These are phyloP conservation scores for Hermaeophaga mercurialis DNA, from an alignment of 2,888 invertebrate species.

Conservation along the genomic window DNA sequence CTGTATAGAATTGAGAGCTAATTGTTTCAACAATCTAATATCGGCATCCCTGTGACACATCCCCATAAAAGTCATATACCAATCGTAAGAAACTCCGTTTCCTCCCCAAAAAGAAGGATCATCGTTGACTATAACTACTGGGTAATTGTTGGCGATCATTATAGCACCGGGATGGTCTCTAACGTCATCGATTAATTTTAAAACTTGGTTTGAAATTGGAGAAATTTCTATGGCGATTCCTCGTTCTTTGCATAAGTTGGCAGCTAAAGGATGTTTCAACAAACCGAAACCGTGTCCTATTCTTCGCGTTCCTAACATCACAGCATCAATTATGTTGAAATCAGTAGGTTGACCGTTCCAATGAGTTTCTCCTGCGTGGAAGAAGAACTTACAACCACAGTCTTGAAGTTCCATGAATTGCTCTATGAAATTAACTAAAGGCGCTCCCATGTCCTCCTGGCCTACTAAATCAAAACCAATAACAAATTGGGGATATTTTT, in stretches of 20 bases:
- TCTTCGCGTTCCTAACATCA: slow-evolving; percentile 73
- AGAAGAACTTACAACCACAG: slow-evolving; percentile 46
- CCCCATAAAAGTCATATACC: slow-evolving; percentile 78
- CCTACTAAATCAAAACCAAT: slow-evolving; percentile 84
- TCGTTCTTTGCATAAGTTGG: slow-evolving; percentile 62
- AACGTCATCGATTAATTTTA: slow-evolving; percentile 71
- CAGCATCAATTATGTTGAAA: slow-evolving; percentile 76
- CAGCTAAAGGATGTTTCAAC: slow-evolving; percentile 70
- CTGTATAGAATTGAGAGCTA: slow-evolving; percentile 75
- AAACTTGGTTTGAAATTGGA: slow-evolving; percentile 76
- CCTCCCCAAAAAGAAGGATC: slow-evolving; percentile 79
- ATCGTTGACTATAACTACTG: slow-evolving; percentile 76
- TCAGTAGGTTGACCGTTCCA: slow-evolving; percentile 72
- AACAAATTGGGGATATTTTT: slow-evolving; percentile 63
- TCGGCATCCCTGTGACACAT: slow-evolving; percentile 71
- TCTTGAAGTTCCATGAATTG: slow-evolving; percentile 37
- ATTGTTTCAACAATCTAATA: slow-evolving; percentile 71
- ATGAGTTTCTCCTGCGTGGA: slow-evolving; percentile 71
- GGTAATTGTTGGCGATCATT: slow-evolving; percentile 69
- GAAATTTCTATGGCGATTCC: slow-evolving; percentile 76
- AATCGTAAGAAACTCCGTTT: slow-evolving; percentile 74
- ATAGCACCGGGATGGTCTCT: slow-evolving; percentile 75
- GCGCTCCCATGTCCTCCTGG: slow-evolving; percentile 74
- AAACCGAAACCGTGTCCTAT: slow-evolving; percentile 80
- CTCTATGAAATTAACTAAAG: slow-evolving; percentile 66